Evolutionary conservation across 2,113 vertebrate species (phyloP), one percentile per base, ranked within the genome.

Genomic region (Emberiza fucata): DNA sequence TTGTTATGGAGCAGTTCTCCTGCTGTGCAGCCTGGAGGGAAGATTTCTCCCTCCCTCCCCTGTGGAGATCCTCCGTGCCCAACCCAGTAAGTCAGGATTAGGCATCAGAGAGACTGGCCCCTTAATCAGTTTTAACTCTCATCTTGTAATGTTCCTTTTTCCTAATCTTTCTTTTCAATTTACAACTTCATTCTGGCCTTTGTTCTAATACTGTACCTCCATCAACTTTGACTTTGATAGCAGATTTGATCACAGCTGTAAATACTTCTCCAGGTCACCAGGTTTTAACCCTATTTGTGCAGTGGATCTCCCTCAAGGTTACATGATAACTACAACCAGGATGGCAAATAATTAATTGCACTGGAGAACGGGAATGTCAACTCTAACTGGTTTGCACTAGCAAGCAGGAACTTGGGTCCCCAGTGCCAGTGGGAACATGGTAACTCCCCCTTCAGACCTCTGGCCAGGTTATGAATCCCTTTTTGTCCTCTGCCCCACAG

Each of bases 91-190:
- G 31, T 80, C 78, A 66, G 89, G 96, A 96, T 95, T 96, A 97
- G 81, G 78, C 84, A 94, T 78, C 78, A 85, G 73, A 86, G 75
- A 78, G 73, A 75, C 0, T 91, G 93, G 84, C 78, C 87, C 87
- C 91, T 94, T 92, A 95, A 96, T 95, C 95, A 95, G 89, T 95
- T 95, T 69, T 86, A 96, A 91, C 73, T 90, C 86, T 60, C 50
- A 33, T 93, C 77, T 94, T 81, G 88, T 95, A 93, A 87, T 29
- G 48, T 84, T 83, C 83, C 50, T 66, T 90, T 95, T 81, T 72
- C 13, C 81, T 87, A 64, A 87, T 87, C 90, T 91, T 85, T 77
- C 63, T 44, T 91, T 94, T 80, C 78, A 96, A 91, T 96, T 96
- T 94, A 91, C 86, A 82, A 29, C 69, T 95, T 85, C 54, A 61